These are phyloP conservation scores for Zele albiditarsus DNA, from an alignment of 2,888 invertebrate species.

Conservation along the genomic window DNA sequence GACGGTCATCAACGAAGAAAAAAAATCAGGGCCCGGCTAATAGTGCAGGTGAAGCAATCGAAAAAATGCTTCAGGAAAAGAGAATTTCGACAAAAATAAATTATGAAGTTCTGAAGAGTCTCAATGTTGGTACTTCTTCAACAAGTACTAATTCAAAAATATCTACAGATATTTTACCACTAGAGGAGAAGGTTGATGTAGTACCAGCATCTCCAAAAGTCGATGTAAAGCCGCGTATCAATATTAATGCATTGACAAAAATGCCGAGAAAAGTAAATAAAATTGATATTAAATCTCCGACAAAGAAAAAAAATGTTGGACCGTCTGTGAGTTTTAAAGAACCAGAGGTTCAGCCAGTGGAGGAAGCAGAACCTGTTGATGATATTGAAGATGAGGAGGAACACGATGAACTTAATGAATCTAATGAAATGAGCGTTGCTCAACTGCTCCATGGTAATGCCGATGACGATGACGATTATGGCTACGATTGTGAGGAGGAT, in stretches of 20 bases:
- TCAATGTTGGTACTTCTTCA: conserved; percentile 73
- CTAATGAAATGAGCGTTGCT: conserved; percentile 64
- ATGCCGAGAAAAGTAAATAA: conserved; percentile 32
- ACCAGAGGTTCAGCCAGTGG: conserved; percentile 52
- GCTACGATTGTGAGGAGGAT: conserved; percentile 78
- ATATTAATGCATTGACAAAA: background rate
- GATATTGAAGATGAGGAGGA: conserved; percentile 62
- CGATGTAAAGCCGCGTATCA: background rate
- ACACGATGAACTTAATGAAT: conserved; percentile 59
- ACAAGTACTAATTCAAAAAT: background rate
- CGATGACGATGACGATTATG: conserved; percentile 79
- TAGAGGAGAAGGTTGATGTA: background rate
- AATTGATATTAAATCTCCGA: background rate
- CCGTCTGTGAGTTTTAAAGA: background rate
- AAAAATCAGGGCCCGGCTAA: conserved; percentile 80
- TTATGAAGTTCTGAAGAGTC: conserved; percentile 93
- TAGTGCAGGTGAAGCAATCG: conserved; percentile 87
- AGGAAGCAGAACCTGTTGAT: conserved; percentile 61
- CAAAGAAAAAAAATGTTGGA: background rate
- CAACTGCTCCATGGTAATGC: conserved; percentile 74
- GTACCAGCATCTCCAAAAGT: background rate
- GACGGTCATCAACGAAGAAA: conserved; percentile 79
- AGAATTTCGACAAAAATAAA: conserved; percentile 97
- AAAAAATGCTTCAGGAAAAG: conserved; percentile 96
- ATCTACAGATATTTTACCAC: background rate